Conservation (phyloP, 2,888 invertebrate genomes). For the Eugnorisma glareosa region DNA sequence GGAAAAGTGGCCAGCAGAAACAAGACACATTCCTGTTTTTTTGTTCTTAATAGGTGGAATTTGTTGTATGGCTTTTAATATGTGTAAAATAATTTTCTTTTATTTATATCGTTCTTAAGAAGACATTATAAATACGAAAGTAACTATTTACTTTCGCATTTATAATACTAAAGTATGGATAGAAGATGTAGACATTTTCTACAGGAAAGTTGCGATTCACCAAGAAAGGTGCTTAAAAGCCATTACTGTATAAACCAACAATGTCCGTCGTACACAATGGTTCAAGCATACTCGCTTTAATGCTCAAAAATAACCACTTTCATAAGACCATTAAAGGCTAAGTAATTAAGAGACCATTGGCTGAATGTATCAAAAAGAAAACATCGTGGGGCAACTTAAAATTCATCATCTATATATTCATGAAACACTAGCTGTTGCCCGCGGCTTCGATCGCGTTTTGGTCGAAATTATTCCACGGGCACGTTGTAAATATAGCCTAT, state of each 20-base stretch:
- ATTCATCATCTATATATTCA: no score
- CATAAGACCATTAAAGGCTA: neutral
- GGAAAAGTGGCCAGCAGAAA: neutral
- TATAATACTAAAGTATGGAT: neutral
- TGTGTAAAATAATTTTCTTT: neutral
- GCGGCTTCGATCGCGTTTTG: no score
- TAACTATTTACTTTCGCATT: neutral
- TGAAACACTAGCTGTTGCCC: no score
- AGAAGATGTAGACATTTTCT: neutral
- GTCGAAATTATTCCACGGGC: no score
- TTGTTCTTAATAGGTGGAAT: neutral
- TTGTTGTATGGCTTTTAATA: neutral
- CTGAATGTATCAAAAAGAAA: neutral
- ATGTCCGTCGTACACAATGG: slow-evolving; percentile 11
- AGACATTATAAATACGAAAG: neutral
- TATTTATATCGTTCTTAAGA: neutral
- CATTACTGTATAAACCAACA: slow-evolving; percentile 6
- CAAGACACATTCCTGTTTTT: neutral
- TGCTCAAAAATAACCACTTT: slow-evolving; percentile 22
- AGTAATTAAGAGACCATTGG: neutral
- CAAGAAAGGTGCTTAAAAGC: neutral
- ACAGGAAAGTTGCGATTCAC: slow-evolving; percentile 10
- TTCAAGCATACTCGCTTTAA: neutral
- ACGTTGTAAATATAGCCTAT: no score
- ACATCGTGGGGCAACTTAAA: no score